Conservation (phyloP, 2,113 vertebrate genomes). For the Lasiurus borealis region DNA sequence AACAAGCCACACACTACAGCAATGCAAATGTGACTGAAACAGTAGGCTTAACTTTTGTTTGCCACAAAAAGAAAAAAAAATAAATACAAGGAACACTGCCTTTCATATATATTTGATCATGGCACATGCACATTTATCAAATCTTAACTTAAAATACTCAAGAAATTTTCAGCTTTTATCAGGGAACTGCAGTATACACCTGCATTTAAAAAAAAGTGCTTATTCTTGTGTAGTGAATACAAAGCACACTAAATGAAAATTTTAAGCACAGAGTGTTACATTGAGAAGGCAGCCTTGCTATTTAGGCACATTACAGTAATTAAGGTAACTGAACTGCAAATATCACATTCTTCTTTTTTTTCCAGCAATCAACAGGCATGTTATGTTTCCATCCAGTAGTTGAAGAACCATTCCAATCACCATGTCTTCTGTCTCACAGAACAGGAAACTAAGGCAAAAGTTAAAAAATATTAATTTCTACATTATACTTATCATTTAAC, state of each 20-base stretch:
- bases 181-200: slow-evolving; percentile 82
- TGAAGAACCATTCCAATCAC: slow-evolving; percentile 61
- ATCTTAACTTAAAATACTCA: slow-evolving; percentile 81
- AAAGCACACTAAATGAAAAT: slow-evolving; percentile 94
- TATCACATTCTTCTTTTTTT: slow-evolving; percentile 87
- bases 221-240: slow-evolving; percentile 93
- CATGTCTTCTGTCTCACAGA: slow-evolving; percentile 66
- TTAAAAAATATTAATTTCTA: slow-evolving; percentile 48
- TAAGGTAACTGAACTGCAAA: slow-evolving; percentile 86
- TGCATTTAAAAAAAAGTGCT: slow-evolving; percentile 93
- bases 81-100: slow-evolving; percentile 87
- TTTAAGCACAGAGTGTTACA: slow-evolving; percentile 91
- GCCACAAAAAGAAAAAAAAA: slow-evolving; percentile 83
- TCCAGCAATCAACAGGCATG: slow-evolving; percentile 81
- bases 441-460: slow-evolving; percentile 63
- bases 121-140: slow-evolving; percentile 88
- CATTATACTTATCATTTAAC: background rate
- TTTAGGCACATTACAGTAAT: slow-evolving; percentile 95
- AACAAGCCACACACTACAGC: slow-evolving; percentile 81
- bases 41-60: slow-evolving; percentile 76
- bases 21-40: slow-evolving; percentile 79
- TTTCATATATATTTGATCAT: slow-evolving; percentile 84
- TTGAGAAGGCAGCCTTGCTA: slow-evolving; percentile 93
- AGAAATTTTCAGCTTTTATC: slow-evolving; percentile 79
- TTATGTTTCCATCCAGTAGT: slow-evolving; percentile 80